A percentile compares a stretch with the other conserved stretches of the same genome.
These are phyloP conservation scores for Chiroxiphia lanceolata DNA, from an alignment of 2,797 vertebrate genomes.

Conservation along the genomic window DNA sequence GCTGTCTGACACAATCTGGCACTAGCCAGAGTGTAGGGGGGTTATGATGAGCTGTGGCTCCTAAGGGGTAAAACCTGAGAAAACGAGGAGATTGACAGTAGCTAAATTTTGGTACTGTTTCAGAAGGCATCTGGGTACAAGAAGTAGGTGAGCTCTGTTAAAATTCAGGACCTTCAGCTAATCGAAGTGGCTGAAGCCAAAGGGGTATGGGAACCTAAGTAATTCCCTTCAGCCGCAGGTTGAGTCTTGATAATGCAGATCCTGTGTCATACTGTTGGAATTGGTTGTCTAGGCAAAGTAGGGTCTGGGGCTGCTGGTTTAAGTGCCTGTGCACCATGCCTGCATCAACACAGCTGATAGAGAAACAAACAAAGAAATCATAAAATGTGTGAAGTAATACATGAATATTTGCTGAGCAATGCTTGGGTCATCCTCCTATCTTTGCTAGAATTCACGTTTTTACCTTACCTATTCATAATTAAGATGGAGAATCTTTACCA, in stretches of 20 bases:
- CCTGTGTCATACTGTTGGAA: neutral
- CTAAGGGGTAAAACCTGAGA: neutral
- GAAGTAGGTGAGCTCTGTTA: rapidly evolving
- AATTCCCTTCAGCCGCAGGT: neutral
- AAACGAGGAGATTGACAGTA: neutral
- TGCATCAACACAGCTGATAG: neutral
- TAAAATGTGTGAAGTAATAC: neutral
- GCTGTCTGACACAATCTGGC: neutral
- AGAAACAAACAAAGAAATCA: neutral
- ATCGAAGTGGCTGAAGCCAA: neutral
- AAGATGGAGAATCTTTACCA: neutral
- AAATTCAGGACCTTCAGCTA: neutral
- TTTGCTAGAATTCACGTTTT: neutral
- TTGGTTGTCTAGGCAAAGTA: neutral
- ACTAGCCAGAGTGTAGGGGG: rapidly evolving
- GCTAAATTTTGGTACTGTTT: neutral
- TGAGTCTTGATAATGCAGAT: neutral
- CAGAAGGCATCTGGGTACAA: neutral
- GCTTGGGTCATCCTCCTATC: neutral
- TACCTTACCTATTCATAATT: neutral
- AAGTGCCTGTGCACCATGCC: neutral
- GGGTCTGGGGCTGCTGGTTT: neutral
- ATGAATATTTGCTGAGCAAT: neutral
- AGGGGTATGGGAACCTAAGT: neutral
- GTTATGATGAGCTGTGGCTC: neutral